These are phyloP conservation scores for Latrodectus hesperus DNA, from an alignment of 2,888 invertebrate genomes.

Conservation along the genomic window DNA sequence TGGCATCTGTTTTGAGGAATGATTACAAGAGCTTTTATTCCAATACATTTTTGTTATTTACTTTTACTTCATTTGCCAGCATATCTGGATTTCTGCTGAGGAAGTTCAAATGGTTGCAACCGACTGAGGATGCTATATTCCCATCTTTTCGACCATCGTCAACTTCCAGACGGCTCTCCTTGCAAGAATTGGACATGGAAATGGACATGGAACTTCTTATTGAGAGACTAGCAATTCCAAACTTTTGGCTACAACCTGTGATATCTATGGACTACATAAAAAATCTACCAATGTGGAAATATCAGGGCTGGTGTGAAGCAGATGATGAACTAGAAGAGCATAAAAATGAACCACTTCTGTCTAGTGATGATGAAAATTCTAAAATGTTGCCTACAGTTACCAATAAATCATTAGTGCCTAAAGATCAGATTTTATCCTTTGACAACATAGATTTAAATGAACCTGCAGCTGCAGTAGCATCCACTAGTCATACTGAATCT, in stretches of 20 bases:
- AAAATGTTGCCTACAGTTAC: slow-evolving; percentile 11
- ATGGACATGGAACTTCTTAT: slow-evolving; percentile 75
- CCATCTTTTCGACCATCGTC: slow-evolving; percentile 72
- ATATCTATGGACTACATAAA: slow-evolving; percentile 77
- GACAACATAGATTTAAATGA: slow-evolving; percentile 11
- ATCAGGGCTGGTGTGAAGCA: slow-evolving; percentile 72
- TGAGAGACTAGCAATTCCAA: slow-evolving; percentile 76
- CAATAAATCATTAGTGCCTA: slow-evolving; percentile 26
- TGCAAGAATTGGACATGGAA: slow-evolving; percentile 74
- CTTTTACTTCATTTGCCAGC: slow-evolving; percentile 72
- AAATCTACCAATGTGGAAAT: slow-evolving; percentile 77
- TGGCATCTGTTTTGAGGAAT: slow-evolving; percentile 73
- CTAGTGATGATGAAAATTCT: slow-evolving; percentile 67
- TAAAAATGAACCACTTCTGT: slow-evolving; percentile 30
- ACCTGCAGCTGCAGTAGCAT: background rate
- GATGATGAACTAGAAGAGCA: slow-evolving; percentile 44
- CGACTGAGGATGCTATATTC: slow-evolving; percentile 32
- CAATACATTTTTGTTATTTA: slow-evolving; percentile 72
- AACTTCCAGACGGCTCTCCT: slow-evolving; percentile 71
- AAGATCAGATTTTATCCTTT: slow-evolving; percentile 6
- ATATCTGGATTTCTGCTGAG: slow-evolving; percentile 67
- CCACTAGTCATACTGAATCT: slow-evolving; percentile 35
- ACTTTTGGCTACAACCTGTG: slow-evolving; percentile 76
- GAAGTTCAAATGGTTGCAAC: slow-evolving; percentile 48
- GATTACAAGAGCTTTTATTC: slow-evolving; percentile 72